Base-by-base conservation (phyloP, 2,888 invertebrate species). In the Hyles lineata region DNA sequence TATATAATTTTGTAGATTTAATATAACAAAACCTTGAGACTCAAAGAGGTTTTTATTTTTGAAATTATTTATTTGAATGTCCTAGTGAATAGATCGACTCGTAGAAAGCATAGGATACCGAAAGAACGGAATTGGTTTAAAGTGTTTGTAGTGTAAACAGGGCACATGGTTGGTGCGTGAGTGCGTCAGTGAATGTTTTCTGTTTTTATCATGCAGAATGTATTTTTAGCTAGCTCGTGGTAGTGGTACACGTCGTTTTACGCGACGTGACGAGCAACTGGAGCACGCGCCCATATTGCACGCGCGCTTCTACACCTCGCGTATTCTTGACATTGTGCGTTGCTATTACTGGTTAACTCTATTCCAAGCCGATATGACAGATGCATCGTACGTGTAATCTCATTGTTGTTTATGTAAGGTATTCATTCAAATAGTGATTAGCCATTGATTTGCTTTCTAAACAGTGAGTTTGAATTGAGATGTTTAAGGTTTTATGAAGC, bases 261-360 rank as follows among this genome's bases (percentile, higher is more conserved):
- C 84, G 86, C 81, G 81, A 79, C 77, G 79, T 83, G 83, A 85
- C 85, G 82, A 81, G 76, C 76, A 77, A 74, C 70, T 77, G 74
- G 78, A 77, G 77, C 77, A 80, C 79, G 80, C 76, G 80, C 77
- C 74, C 74, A 76, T 73, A 63, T 74, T 73, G 76, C 76, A 79
- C 74, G 76, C 77, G 76, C 73, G 78, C 74, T 23, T n/a, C 77
- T 75, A 79, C 82, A 83, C 80, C 80, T 81, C 80, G 78, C 87
- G 89, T 92, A 91, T 84, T 89, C 92, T 93, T 92, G 92, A 93
- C 93, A 92, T 92, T 93, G 92, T 87, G 55, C 35, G 71, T 32
- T 32, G 71, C 32, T 73, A 70, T 73, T 70, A 60, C 29, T 70
- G 70, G 69, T 73, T 71, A 70, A 55, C 19, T 70, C 71, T 52